Conservation (phyloP, 2,888 invertebrate genomes). For the Drosophila anomelani region DNA sequence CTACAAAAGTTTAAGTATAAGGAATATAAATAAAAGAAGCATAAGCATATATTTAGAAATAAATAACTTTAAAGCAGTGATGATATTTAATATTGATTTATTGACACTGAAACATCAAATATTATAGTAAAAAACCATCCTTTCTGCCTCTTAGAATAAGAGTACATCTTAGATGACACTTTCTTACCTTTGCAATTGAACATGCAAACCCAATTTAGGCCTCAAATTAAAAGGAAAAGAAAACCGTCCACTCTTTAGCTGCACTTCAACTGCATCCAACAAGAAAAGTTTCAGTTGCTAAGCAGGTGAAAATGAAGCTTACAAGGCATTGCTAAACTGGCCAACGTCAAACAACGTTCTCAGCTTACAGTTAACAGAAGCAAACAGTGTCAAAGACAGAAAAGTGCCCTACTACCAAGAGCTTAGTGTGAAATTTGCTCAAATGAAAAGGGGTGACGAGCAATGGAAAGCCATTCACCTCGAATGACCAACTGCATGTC, state of each 20-base stretch:
- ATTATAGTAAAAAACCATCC: no score
- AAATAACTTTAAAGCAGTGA: neutral
- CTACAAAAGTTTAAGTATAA: neutral
- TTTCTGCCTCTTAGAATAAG: neutral
- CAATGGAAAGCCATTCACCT: conserved; percentile 62
- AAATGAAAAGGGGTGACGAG: conserved; percentile 49
- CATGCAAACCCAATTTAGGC: neutral
- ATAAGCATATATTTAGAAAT: neutral
- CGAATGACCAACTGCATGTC: conserved; percentile 55
- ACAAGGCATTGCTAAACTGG: conserved; percentile 5
- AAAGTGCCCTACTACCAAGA: conserved; percentile 51
- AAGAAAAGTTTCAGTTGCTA: conserved; percentile 22
- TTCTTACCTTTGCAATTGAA: no score
- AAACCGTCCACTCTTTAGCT: neutral
- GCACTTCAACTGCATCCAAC: conserved; percentile 5
- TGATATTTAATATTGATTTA: neutral
- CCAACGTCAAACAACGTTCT: conserved; percentile 52
- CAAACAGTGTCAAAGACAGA: conserved; percentile 7
- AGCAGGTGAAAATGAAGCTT: conserved; percentile 19
- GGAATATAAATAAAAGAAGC: neutral
- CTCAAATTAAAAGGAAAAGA: neutral
- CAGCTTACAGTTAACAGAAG: conserved; percentile 46
- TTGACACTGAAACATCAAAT: no score
- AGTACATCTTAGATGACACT: neutral
- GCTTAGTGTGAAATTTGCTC: conserved; percentile 71